Base-by-base conservation (phyloP, 2,797 vertebrate genomes). In the Molossus alvarezi region DNA sequence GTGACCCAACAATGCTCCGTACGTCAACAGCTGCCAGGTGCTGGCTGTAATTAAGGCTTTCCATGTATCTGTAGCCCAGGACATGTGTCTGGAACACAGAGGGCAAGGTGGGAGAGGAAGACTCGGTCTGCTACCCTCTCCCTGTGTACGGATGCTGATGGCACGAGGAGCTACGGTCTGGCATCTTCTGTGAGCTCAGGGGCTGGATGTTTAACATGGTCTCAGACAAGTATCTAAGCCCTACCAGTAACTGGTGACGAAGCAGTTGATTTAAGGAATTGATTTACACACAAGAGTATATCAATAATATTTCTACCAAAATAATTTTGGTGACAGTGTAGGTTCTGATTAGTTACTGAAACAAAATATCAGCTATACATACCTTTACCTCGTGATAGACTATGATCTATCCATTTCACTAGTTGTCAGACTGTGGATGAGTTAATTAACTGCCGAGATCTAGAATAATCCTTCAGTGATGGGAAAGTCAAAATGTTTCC, bases 11-110 rank as follows among this genome's bases (percentile, higher is more conserved):
- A 91, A 92, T 90, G 95, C 97, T 97, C 97, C 98, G 73, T 89
- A 97, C 98, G 95, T 98, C 96, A 98, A 97, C 97, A 98, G 96
- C 98, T 98, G 98, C 98, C 97, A 98, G 98, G 97, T 98, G 95
- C 94, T 98, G 87, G 94, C 80, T 79, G 82, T 96, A 96, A 97
- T 96, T 97, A 98, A 98, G 71, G 95, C 94, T 98, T 95, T 98
- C 92, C 95, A 51, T 90, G 92, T 96, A 91, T 95, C 95, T 93
- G 93, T 95, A 95, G 97, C 97, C 95, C 94, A 95, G 10, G 12
- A 95, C 95, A 72, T 96, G 95, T 94, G 97, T 98, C 98, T 89
- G 75, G 85, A 75, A 96, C 97, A 91, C 96, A 95, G 97, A 97
- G 97, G 97, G 87, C 97, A 98, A 97, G 94, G 88, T 98, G 91